phyloP scores from a whole-genome alignment of 1,140 invertebrate genomes.

The Scaptodrosophila lebanonensis region DNA sequence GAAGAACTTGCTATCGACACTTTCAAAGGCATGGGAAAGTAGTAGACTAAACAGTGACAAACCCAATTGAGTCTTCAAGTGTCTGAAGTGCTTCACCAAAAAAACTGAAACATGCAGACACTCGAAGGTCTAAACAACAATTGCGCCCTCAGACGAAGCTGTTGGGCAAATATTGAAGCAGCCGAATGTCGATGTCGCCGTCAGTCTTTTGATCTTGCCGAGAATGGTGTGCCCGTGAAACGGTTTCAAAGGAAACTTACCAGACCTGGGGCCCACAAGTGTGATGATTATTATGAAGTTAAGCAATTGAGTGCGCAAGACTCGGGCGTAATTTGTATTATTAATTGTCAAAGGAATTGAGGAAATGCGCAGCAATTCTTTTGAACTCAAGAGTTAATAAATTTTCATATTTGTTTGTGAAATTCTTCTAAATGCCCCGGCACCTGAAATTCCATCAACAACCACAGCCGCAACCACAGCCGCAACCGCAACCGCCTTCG shows the following conservation, averaged over 20 bases:
- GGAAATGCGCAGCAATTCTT: slow-evolving; percentile 64
- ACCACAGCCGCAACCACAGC: too few relatives aligned
- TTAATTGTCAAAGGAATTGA: slow-evolving; percentile 69
- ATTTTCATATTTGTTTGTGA: slow-evolving; percentile 65
- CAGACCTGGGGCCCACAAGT: slow-evolving; percentile 20
- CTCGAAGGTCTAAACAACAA: slow-evolving; percentile 7
- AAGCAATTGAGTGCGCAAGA: slow-evolving; percentile 27
- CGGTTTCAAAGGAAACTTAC: slow-evolving; percentile 28
- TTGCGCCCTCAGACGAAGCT: slow-evolving; percentile 12
- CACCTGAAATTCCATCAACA: background rate
- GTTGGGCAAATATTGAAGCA: background rate
- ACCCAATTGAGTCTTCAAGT: slow-evolving; percentile 42
- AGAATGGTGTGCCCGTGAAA: slow-evolving; percentile 35
- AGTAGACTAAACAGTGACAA: slow-evolving; percentile 56
- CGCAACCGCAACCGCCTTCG: too few relatives aligned
- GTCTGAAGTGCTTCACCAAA: slow-evolving; percentile 3
- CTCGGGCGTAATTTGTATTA: slow-evolving; percentile 41
- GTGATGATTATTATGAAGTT: slow-evolving; percentile 41
- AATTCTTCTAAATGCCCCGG: slow-evolving; percentile 22
- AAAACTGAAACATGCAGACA: background rate
- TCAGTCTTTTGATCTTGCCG: slow-evolving; percentile 46
- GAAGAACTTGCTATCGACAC: too few relatives aligned
- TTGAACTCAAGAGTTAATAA: slow-evolving; percentile 68
- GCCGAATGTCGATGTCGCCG: slow-evolving; percentile 33
- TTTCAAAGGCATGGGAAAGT: slow-evolving; percentile 9